phyloP scores from a whole-genome alignment of 2,113 vertebrate species.

The Paralichthys olivaceus region DNA sequence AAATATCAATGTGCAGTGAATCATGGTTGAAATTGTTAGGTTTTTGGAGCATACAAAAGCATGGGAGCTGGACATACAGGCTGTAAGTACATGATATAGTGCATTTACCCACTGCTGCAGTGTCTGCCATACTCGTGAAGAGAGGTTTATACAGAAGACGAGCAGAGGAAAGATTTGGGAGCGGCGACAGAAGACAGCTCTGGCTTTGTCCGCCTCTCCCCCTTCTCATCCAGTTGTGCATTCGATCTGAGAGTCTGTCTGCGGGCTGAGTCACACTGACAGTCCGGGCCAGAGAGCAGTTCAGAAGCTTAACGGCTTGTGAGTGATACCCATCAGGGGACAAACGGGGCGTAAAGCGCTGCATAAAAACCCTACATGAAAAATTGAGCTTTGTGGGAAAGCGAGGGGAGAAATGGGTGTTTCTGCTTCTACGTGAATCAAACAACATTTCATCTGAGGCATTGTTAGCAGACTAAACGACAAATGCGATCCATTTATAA shows the following conservation, averaged over 20 bases:
- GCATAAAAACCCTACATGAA: slow-evolving; percentile 45
- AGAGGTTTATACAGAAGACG: slow-evolving; percentile 1
- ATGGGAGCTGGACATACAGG: not conserved
- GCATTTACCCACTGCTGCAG: not conserved
- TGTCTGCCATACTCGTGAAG: not conserved
- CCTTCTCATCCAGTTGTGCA: slow-evolving; percentile 25
- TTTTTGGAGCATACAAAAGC: not conserved
- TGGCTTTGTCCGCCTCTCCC: not conserved
- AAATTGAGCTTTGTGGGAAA: slow-evolving; percentile 69
- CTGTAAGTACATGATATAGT: not conserved
- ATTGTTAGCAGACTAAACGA: slow-evolving; percentile 47
- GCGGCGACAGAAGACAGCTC: slow-evolving; percentile 11
- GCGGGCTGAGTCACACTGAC: slow-evolving; percentile 42
- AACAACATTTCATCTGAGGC: slow-evolving; percentile 45
- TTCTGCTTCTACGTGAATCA: slow-evolving; percentile 61
- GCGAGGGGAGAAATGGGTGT: slow-evolving; percentile 23
- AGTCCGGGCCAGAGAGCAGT: slow-evolving; percentile 54
- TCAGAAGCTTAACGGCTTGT: slow-evolving; percentile 65
- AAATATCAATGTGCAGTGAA: not conserved
- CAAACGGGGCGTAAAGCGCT: slow-evolving; percentile 65
- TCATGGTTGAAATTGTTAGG: not conserved
- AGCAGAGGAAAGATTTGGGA: slow-evolving; percentile 17
- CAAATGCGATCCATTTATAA: slow-evolving; percentile 67
- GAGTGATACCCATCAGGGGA: slow-evolving; percentile 69
- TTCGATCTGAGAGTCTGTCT: slow-evolving; percentile 43